Evolutionary conservation across 2,113 vertebrate genomes (phyloP), one percentile per base, ranked within the genome.

Genomic region (Sphaerodactylus townsendi): DNA sequence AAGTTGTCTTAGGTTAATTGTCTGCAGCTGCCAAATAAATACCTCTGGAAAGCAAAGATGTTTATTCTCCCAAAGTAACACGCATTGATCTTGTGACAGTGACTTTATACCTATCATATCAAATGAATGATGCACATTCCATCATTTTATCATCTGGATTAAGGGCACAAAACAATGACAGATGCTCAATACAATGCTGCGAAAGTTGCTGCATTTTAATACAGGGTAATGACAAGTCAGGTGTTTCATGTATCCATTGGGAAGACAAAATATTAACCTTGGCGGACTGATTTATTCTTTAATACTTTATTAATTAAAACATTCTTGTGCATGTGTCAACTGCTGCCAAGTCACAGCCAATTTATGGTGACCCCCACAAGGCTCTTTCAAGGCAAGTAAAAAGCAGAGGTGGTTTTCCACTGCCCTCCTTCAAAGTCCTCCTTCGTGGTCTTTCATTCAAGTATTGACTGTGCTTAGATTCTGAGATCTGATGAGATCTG

Each of bases 21-120:
- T 88, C 91, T 95, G 89, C 35, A 82, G 81, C 91, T 95, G 91
- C 91, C 90, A 95, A 87, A 92, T 92, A 92, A 93, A 93, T 93
- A 90, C 88, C 92, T 92, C 92, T 81, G 87, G 87, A 93, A 85
- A 95, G 90, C 84, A 84, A 90, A 93, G 86, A 89, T 93, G 93
- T 95, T 93, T 93, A 90, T 93, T 94, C 92, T 94, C 92, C 91
- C 90, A 87, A 93, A 93, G 92, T 81, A 92, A 80, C 88, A 94
- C 87, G 82, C 89, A 93, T 82, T 72, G 87, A 92, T 94, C 79
- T 87, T 92, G 76, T 81, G 71, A 91, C 88, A 94, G 85, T 86
- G 50, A 91, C 79, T 92, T 94, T 86, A 92, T 91, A 93, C 39
- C 48, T 88, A 39, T 90, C 86, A 90, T 89, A 83, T 79, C 80